Evolutionary conservation across 1,140 invertebrate genomes (phyloP).

Genomic region (Trichonephila clavata): DNA sequence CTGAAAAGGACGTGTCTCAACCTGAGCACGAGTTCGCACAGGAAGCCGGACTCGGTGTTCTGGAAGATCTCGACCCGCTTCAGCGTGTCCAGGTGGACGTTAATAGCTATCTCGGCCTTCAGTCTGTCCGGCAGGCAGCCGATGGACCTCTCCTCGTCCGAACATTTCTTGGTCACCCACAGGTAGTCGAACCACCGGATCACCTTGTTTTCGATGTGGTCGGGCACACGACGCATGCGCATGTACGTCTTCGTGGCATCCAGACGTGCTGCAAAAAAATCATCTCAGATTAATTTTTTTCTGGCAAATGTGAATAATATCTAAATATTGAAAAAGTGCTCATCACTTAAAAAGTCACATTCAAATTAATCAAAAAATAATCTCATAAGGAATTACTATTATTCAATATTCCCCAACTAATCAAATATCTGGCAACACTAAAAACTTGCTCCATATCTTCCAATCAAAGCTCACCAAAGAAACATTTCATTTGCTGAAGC

Average conservation of each 20-base stretch:
- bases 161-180: conserved; percentile 98
- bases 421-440: too few species aligned
- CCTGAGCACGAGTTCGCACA: conserved; percentile 97
- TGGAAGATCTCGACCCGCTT: conserved; percentile 99
- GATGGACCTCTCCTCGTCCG: conserved; percentile 96
- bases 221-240: conserved; percentile 95
- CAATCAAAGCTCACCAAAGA: too few species aligned
- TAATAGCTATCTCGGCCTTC: conserved; percentile 99
- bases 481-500: too few species aligned
- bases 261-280: conserved; percentile 90
- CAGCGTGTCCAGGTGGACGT: conserved; percentile 98
- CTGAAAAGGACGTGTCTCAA: conserved; percentile 97
- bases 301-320: too few species aligned
- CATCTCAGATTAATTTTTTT: too few species aligned
- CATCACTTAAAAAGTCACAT: too few species aligned
- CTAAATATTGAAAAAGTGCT: too few species aligned
- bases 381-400: too few species aligned
- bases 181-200: conserved; percentile 99
- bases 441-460: too few species aligned
- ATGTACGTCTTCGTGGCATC: conserved; percentile 99
- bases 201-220: conserved; percentile 97
- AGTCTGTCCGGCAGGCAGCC: conserved; percentile 97
- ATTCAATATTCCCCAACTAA: too few species aligned
- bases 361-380: too few species aligned
- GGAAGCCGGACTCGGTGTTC: conserved; percentile 98